Evolutionary conservation across 2,888 invertebrate species (phyloP), one percentile per base, ranked within the genome.

Genomic region (Graphium colonna): DNA sequence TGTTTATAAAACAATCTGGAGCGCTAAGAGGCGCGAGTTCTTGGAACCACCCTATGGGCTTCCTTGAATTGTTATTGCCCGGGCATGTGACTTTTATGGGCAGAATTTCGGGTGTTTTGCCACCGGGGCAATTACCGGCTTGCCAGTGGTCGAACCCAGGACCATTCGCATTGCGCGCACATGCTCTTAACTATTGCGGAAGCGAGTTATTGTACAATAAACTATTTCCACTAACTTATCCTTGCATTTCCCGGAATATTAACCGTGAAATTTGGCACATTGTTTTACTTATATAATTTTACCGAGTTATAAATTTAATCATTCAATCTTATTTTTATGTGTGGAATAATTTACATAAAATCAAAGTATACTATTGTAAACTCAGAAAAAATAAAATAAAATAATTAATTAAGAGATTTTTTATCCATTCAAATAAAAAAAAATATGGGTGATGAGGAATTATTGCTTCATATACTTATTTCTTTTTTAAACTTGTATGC

Each of bases 31-130:
- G 83, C 82, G 83, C 87, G 86, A 86, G 79, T 88, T 76, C 79
- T 73, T 65, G 70, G 79, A 78, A 83, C 77, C 82, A 85, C 83
- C 86, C 84, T 85, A 86, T 86, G 71, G 82, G 85, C 85, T 83
- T 83, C 84, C 84, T 86, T 82, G 87, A 87, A 88, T 85, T 83
- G 86, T 87, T 85, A 89, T 84, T 71, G 80, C 80, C 69, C 69
- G 74, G 82, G 77, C 86, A 86, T 85, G 85, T 86, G 85, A 87
- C 80, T 84, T 87, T 88, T 88, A 87, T 83, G 73, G 75, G 75
- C 67, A 75, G 77, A 81, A 75, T 80, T 84, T 85, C 73, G 76
- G 73, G 78, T 75, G 76, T 80, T 84, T 82, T 81, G 82, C 82
- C 79, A 77, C 76, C 69, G 73, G 67, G 65, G 72, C 77, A 81